Base-by-base conservation (phyloP, 1,140 invertebrate species). In the Vanessa atalanta region DNA sequence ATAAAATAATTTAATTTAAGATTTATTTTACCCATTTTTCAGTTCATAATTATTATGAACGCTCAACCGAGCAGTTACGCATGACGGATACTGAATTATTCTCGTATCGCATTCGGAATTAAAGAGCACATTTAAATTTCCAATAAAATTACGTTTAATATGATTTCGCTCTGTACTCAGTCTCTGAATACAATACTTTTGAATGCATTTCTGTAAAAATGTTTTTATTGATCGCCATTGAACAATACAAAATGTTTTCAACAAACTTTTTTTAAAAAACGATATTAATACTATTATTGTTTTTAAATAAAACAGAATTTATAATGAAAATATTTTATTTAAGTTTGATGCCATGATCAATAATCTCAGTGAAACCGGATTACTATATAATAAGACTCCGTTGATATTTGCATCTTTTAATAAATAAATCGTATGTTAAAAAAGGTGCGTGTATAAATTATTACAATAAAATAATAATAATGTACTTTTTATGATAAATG, bases 41-140 rank as follows among this genome's bases (percentile, higher is more conserved):
- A 26, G 23, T 31, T 37, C 23, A 61, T 61, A 31, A 61, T 61
- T 61, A 61, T 61, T 61, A 61, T 61, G 26, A 61, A 61, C 61
- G n/a, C 61, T 51, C 20, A 60, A 47, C 26, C 23, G 47, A 47
- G 63, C 47, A 51, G 72, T 73, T 67, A 68, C n/a, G 65, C 64
- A 68, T 73, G 71, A 48, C 23, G 64, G 66, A 68, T 67, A 68
- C 47, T 68, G 55, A 63, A 73, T 73, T 73, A 71, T 63, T 71
- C 70, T 31, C 61, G 70, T 64, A 71, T 65, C 64, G 53, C 47
- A 20, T 60, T 48, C 64, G 14, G 51, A 47, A 67, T 67, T 73
- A 67, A 65, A 73, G 51, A 60, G 53, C 64, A 51, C 16, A 63
- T 68, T 73, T 73, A 61, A 73, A 73, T 61, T 73, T 73, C 23